Base-by-base conservation (phyloP, 1,140 invertebrate genomes). In the Pogonognathellus flavescens region DNA sequence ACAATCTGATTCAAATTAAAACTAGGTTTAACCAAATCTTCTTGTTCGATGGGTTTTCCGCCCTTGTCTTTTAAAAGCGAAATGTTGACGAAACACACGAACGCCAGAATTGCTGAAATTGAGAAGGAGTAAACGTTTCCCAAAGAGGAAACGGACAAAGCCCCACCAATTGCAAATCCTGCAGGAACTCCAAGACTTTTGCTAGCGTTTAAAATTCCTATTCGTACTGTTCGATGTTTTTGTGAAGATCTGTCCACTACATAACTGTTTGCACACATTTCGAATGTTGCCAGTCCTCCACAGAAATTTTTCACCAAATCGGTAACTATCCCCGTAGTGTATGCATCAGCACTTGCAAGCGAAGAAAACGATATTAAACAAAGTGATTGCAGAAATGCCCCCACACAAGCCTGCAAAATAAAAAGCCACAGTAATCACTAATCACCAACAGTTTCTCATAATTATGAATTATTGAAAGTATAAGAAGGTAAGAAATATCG, bases 201-300 rank as follows among this genome's bases (percentile, higher is more conserved):
- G 1, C 82, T 52, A 1, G 88, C 87, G 3, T 87, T 88, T 7
- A 91, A 66, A n/a, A 92, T 89, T 0, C 90, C 90, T n/a, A 91
- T 90, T 82, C 91, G 82, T 31, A 90, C 87, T 4, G 91, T 92
- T 80, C 91, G 88, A 1, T 88, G 84, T n/a, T 87, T 62, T 1
- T 87, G 62, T 8, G 87, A 83, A 8, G 90, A 89, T 31, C 90
- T 89, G 84, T 91, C 90, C 0, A 90, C 89, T 8, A 92, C 89
- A 83, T 91, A 92, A 50, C 91, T 91, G 84, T 91, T 91, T 1
- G 90, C 89, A n/a, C 90, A 89, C 86, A 92, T 90, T 60, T 91
- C 88, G 9, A 91, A 86, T 7, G 89, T 90, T 2, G 90, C 89
- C 72, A 88, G 89, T 0, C 91, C 91, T 8, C 92, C 91, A n/a